A percentile compares a stretch with the other conserved stretches of the same genome.
Evolutionary conservation across 2,888 invertebrate species (phyloP).

Genomic region (Pocota personata): DNA sequence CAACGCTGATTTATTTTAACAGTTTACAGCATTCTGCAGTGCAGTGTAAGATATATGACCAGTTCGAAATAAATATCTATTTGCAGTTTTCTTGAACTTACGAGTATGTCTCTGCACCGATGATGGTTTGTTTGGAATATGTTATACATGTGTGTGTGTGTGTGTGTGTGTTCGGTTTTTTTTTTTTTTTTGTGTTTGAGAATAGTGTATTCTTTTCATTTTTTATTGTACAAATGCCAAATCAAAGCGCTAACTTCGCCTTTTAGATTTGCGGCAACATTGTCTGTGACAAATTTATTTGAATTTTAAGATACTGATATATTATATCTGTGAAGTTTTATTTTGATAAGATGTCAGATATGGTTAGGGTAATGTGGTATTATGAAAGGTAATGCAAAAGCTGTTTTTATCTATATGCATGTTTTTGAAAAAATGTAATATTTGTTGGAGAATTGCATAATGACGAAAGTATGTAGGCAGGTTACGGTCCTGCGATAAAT

Average conservation of each 20-base stretch:
- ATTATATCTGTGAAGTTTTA: not conserved
- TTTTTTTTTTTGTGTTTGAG: not conserved
- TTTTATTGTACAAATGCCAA: slow-evolving; percentile 56
- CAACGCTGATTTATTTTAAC: slow-evolving; percentile 82
- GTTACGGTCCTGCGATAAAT: too few relatives aligned
- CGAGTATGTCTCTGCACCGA: slow-evolving; percentile 17
- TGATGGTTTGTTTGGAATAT: slow-evolving; percentile 13
- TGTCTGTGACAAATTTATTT: slow-evolving; percentile 28
- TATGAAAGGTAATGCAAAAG: not conserved
- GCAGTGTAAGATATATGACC: slow-evolving; percentile 80
- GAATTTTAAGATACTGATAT: not conserved
- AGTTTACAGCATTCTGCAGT: slow-evolving; percentile 81
- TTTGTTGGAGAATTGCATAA: too few relatives aligned
- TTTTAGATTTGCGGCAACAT: slow-evolving; percentile 8
- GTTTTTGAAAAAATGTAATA: too few relatives aligned
- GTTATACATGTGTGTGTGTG: slow-evolving; percentile 1
- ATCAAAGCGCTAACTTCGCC: slow-evolving; percentile 41
- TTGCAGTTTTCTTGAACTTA: slow-evolving; percentile 72
- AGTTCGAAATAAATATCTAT: slow-evolving; percentile 70
- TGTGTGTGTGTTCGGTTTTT: too few relatives aligned
- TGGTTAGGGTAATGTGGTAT: not conserved
- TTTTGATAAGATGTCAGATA: not conserved
- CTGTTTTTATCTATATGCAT: too few relatives aligned
- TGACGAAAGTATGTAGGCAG: too few relatives aligned
- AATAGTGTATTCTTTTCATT: slow-evolving; percentile 3